These are phyloP conservation scores for Drosophila cracens DNA, from an alignment of 2,888 invertebrate species.

Conservation along the genomic window DNA sequence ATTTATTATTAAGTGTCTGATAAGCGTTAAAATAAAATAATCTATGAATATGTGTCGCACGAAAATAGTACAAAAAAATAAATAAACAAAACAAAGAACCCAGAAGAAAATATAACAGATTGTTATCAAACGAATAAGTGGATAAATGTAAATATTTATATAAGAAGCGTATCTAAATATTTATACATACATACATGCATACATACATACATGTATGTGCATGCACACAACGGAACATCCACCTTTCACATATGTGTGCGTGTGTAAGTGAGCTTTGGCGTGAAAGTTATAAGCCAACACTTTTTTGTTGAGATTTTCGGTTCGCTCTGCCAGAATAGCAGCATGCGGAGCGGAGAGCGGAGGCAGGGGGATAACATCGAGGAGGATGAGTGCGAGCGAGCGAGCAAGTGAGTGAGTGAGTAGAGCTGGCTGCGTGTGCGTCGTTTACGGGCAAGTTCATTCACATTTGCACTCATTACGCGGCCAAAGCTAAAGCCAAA, in stretches of 20 bases:
- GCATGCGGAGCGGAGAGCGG: background rate
- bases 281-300: conserved; percentile 69
- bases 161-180: background rate
- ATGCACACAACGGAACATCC: background rate
- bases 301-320: conserved; percentile 46
- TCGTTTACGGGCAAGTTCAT: conserved; percentile 80
- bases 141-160: conserved; percentile 8
- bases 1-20: conserved; percentile 31
- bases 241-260: conserved; percentile 48
- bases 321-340: conserved; percentile 31
- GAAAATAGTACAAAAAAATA: background rate
- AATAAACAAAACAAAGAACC: background rate
- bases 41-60: background rate
- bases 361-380: conserved; percentile 6
- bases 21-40: conserved; percentile 45
- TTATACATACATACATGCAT: background rate
- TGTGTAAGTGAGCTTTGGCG: conserved; percentile 42
- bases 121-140: conserved; percentile 3
- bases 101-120: background rate
- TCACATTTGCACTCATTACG: conserved; percentile 83
- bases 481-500: conserved; percentile 61
- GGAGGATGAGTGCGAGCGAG: conserved; percentile 33
- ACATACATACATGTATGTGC: background rate
- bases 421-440: conserved; percentile 57
- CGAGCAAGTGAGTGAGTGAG: conserved; percentile 35